phyloP scores from a whole-genome alignment of 2,888 invertebrate genomes.

The Ophraella communa region DNA sequence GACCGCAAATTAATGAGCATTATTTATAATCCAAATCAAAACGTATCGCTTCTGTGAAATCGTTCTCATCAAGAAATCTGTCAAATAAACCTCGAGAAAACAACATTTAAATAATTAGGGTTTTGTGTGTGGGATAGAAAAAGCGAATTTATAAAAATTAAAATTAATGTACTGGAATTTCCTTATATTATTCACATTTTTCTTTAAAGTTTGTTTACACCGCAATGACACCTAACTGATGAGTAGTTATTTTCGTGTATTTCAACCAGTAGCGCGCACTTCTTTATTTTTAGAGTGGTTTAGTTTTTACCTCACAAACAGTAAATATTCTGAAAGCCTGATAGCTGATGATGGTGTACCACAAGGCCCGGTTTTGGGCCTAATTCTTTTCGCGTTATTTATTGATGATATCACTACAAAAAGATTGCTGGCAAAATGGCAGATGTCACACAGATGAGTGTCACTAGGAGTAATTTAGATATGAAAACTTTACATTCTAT shows the following conservation, averaged over 20 bases:
- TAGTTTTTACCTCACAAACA: no score
- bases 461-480: no score
- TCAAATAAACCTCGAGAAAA: slow-evolving; percentile 3
- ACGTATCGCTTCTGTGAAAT: background rate
- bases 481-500: no score
- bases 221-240: background rate
- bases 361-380: no score
- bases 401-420: no score
- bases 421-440: no score
- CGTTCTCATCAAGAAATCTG: background rate
- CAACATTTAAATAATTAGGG: slow-evolving; percentile 1
- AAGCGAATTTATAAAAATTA: background rate
- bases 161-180: slow-evolving; percentile 9
- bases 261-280: background rate
- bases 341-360: no score
- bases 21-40: background rate
- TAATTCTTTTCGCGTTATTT: no score
- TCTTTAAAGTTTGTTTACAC: background rate
- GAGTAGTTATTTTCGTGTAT: background rate
- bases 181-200: slow-evolving; percentile 1
- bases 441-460: no score
- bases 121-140: background rate
- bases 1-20: background rate
- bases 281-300: no score
- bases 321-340: no score